Evolutionary conservation across 2,113 vertebrate genomes (phyloP).

Genomic region (Platycercus adscitus): DNA sequence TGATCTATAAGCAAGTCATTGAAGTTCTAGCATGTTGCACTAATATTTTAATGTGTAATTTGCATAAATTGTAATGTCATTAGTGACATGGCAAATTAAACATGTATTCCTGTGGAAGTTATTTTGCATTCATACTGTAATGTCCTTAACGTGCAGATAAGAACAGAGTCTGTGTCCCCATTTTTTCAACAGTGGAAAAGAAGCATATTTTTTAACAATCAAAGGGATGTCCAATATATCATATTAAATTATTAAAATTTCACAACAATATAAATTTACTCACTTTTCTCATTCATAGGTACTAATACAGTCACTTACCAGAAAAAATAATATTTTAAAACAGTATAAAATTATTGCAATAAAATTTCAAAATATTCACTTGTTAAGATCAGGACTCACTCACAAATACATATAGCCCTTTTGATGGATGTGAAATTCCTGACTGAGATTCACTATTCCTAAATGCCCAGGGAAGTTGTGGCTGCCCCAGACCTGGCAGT

Average conservation of each 20-base stretch:
- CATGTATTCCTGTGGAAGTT: neutral
- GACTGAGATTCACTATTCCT: neutral
- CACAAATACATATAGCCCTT: neutral
- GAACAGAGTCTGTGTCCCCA: neutral
- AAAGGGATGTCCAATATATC: neutral
- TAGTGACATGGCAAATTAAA: neutral
- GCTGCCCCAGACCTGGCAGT: neutral
- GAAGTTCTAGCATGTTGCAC: neutral
- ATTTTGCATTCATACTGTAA: neutral
- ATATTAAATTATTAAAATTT: neutral
- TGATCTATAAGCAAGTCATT: neutral
- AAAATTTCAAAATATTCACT: neutral
- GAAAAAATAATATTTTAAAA: neutral
- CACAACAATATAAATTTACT: neutral
- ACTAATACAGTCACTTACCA: neutral
- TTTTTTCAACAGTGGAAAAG: neutral
- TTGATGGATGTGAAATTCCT: neutral
- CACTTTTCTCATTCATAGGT: neutral
- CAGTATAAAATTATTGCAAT: neutral
- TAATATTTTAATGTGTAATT: neutral
- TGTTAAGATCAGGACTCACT: neutral
- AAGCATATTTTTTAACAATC: neutral
- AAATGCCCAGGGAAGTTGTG: neutral
- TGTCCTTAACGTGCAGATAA: neutral
- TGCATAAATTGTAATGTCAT: neutral